Conservation (phyloP, 2,888 invertebrate species). For the Tetheella fluctuosa region DNA sequence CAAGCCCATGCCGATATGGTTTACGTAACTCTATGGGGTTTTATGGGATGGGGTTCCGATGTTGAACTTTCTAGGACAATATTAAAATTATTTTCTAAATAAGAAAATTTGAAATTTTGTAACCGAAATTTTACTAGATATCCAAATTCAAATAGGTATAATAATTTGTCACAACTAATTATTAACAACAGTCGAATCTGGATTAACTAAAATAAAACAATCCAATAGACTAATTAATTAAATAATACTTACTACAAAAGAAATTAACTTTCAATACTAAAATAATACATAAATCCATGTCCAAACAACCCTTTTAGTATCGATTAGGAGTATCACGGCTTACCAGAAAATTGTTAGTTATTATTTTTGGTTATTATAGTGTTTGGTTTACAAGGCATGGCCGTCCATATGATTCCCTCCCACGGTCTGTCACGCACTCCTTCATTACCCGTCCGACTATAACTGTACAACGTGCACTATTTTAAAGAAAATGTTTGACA, state of each 20-base stretch:
- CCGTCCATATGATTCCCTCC: conserved; percentile 43
- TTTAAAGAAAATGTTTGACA: neutral
- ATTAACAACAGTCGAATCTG: too few relatives aligned
- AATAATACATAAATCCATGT: neutral
- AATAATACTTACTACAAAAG: too few relatives aligned
- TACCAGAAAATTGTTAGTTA: conserved; percentile 42
- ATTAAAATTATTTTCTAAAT: too few relatives aligned
- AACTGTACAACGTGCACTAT: neutral
- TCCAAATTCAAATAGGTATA: too few relatives aligned
- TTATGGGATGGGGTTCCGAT: neutral
- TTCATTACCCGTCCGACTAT: conserved; percentile 9
- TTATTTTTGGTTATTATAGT: conserved; percentile 41
- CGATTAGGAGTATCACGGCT: conserved; percentile 35
- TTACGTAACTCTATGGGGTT: conserved; percentile 32
- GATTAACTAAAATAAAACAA: too few relatives aligned
- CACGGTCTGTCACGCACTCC: conserved; percentile 49
- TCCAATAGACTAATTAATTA: too few relatives aligned
- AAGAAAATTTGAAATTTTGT: too few relatives aligned
- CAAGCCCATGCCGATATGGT: conserved; percentile 11
- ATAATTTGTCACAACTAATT: too few relatives aligned
- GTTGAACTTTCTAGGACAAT: neutral
- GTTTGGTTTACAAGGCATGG: conserved; percentile 30
- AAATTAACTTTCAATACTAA: too few relatives aligned
- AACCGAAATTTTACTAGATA: too few relatives aligned
- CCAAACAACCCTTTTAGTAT: conserved; percentile 26